A percentile compares a stretch with the other conserved stretches of the same genome.
phyloP scores from a whole-genome alignment of 1,140 invertebrate species.

The Hydropsyche tenuis region DNA sequence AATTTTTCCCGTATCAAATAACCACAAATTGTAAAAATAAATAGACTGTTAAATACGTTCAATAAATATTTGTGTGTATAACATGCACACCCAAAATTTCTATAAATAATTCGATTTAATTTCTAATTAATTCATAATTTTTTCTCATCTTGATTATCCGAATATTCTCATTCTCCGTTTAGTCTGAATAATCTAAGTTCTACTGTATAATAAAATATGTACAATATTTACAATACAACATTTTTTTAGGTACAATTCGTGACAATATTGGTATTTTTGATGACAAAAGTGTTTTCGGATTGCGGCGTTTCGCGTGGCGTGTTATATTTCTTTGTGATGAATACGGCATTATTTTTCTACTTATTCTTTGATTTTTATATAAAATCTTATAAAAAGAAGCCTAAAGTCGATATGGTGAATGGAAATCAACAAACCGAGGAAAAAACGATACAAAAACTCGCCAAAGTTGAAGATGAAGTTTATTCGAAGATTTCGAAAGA shows the following conservation, averaged over 20 bases:
- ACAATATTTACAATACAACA: not conserved
- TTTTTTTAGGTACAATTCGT: slow-evolving; percentile 75
- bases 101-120: too few species aligned
- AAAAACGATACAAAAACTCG: slow-evolving; percentile 30
- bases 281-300: slow-evolving; percentile 71
- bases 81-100: too few species aligned
- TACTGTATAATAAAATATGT: too few species aligned
- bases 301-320: slow-evolving; percentile 77
- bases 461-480: slow-evolving; percentile 1
- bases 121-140: too few species aligned
- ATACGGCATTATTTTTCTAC: slow-evolving; percentile 78
- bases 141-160: too few species aligned
- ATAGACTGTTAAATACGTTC: too few species aligned
- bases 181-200: too few species aligned
- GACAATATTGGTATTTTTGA: slow-evolving; percentile 73
- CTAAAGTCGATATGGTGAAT: not conserved
- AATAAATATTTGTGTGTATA: too few species aligned
- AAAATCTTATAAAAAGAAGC: slow-evolving; percentile 70
- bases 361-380: slow-evolving; percentile 89
- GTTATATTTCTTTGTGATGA: slow-evolving; percentile 69
- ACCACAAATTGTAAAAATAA: too few species aligned
- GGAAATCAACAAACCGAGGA: not conserved
- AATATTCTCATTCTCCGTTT: too few species aligned
- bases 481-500: slow-evolving; percentile 42
- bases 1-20: too few species aligned